Evolutionary conservation across 2,113 vertebrate species (phyloP).

Genomic region (Gyps fulvus): DNA sequence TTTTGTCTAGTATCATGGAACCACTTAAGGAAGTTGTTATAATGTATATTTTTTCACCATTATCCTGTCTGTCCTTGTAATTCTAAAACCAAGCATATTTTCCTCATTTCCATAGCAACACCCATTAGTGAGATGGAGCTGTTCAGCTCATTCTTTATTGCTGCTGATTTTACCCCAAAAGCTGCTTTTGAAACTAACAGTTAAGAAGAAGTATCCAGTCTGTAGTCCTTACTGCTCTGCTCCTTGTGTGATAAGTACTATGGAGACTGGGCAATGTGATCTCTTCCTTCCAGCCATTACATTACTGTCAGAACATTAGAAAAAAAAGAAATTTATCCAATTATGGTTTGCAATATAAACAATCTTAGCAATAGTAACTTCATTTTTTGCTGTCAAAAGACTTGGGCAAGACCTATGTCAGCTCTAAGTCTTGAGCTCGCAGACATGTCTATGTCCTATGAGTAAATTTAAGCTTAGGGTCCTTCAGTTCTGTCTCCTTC

Average conservation of each 20-base stretch:
- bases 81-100: neutral
- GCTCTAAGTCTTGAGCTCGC: neutral
- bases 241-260: neutral
- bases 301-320: neutral
- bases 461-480: neutral
- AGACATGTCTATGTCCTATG: neutral
- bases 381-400: neutral
- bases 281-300: neutral
- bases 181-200: neutral
- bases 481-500: neutral
- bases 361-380: neutral
- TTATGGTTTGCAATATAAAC: neutral
- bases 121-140: neutral
- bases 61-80: neutral
- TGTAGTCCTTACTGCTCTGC: neutral
- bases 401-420: neutral
- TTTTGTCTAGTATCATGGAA: neutral
- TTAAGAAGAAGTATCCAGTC: neutral
- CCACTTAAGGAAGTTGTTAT: neutral
- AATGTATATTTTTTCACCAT: neutral
- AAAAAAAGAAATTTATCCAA: neutral
- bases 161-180: neutral
- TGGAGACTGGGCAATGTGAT: neutral
- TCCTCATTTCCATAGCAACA: constrained; percentile 21
- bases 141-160: neutral